Base-by-base conservation (phyloP, 2,113 vertebrate species). In the Xiphophorus hellerii region DNA sequence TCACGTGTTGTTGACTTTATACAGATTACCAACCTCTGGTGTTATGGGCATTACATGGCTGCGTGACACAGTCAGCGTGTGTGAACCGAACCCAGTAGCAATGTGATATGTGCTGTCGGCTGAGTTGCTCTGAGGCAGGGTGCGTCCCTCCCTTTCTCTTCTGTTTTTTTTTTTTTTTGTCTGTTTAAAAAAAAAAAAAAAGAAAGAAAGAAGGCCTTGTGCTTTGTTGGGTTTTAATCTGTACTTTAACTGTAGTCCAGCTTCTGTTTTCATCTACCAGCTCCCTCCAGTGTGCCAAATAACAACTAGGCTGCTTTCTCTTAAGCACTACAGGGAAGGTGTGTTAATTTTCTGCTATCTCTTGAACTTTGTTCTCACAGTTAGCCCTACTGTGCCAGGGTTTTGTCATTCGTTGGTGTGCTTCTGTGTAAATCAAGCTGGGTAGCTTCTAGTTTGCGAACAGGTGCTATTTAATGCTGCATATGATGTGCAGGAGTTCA, bases 101-200 rank as follows among this genome's bases (percentile, higher is more conserved):
- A 90, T 88, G 89, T 87, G 90, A 93, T 92, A 88, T 78, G 71
- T 77, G 76, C 84, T 81, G 89, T 86, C 82, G 87, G 70, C 84
- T 80, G 82, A 81, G 88, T 71, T 80, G 92, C 93, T 85, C 17
- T 70, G 77, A 92, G 93, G 87, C 83, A 92, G 92, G 91, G 93
- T 66, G 88, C 81, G 84, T 86, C 88, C 81, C 74, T 87, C 62
- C 80, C 60, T 74, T 64, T 78, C 73, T 80, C 64, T 48, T 44
- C 31, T 66, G 77, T 25, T 51, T 20, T 31, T 61, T 48, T 48
- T 48, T 48, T 27, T 80, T 74, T 69, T 42, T 69, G 37, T 27
- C 33, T 61, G 1, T 48, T 48, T 48, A 17, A 17, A 48, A 17
- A 48, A 20, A 20, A 17, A 20, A 33, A 35, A 35, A 42, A 42